Evolutionary conservation across 1,140 invertebrate genomes (phyloP).

Genomic region (Proctacanthus coquilletti): DNA sequence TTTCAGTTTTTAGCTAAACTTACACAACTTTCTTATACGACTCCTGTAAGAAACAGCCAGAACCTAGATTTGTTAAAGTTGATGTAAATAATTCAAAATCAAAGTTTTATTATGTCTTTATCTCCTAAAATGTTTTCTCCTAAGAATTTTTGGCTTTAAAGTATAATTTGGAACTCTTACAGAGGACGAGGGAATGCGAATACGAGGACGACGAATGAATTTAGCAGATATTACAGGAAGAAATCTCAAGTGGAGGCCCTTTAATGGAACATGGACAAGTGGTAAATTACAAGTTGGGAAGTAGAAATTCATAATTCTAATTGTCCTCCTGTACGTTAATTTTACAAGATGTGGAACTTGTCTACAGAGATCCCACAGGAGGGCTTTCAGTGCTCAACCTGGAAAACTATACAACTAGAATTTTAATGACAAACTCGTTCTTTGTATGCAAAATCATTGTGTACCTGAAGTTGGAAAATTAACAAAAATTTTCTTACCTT

Average conservation of each 20-base stretch:
- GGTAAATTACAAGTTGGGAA: constrained; percentile 36
- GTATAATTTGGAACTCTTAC: too few relatives aligned
- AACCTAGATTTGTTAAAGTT: too few relatives aligned
- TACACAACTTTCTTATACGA: too few relatives aligned
- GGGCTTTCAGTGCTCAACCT: constrained; percentile 57
- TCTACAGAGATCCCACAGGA: constrained; percentile 51
- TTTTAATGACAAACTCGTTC: constrained; percentile 62
- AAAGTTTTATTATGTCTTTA: too few relatives aligned
- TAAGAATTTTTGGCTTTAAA: too few relatives aligned
- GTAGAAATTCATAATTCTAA: constrained; percentile 2
- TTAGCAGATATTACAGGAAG: constrained; percentile 48
- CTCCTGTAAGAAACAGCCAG: too few relatives aligned
- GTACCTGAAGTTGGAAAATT: neutral
- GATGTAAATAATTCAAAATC: too few relatives aligned
- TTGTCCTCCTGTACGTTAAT: neutral
- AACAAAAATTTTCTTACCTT: constrained; percentile 1
- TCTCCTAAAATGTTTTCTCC: too few relatives aligned
- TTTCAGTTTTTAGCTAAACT: too few relatives aligned
- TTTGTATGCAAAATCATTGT: constrained; percentile 48
- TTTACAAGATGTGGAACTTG: constrained; percentile 47
- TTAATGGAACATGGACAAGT: constrained; percentile 69
- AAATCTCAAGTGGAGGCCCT: constrained; percentile 42
- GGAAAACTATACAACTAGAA: constrained; percentile 45
- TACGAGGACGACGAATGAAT: constrained; percentile 45
- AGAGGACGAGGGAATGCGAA: constrained; percentile 46